A percentile compares a stretch with the other conserved stretches of the same genome.
Evolutionary conservation across 2,797 vertebrate species (phyloP).

Genomic region (Rhinoraja longicauda): DNA sequence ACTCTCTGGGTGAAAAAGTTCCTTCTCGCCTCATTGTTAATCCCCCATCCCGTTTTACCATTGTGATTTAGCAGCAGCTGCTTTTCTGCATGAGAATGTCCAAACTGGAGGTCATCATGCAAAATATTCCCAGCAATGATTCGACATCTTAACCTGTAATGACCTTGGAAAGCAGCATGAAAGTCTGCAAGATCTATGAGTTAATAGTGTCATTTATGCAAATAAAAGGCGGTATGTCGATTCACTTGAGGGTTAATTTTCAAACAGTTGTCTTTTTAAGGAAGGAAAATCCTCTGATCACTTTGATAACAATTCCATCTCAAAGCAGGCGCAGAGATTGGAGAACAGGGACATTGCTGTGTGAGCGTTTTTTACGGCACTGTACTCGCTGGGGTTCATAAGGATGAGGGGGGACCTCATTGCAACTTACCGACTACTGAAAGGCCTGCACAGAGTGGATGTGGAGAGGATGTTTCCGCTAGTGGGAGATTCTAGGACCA

Average conservation of each 20-base stretch:
- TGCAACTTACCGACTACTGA: no score
- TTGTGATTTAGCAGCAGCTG: neutral
- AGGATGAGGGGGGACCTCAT: no score
- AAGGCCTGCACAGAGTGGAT: no score
- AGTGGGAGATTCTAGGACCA: no score
- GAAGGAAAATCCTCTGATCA: neutral
- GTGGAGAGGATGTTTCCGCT: no score
- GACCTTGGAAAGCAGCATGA: conserved; percentile 9
- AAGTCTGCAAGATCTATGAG: neutral
- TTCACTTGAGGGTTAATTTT: neutral
- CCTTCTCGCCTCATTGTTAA: no score
- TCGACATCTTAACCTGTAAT: neutral
- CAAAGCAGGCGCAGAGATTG: neutral
- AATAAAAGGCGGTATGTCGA: neutral
- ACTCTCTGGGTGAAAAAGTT: no score
- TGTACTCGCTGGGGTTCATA: no score
- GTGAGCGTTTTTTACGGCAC: no score
- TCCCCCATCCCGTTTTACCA: neutral
- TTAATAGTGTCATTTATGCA: conserved; percentile 14
- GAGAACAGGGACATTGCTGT: neutral
- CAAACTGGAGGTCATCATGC: neutral
- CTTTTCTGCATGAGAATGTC: neutral
- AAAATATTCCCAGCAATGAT: neutral
- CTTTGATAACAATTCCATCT: neutral
- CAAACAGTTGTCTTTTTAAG: neutral